Evolutionary conservation across 2,888 invertebrate species (phyloP), one percentile per base, ranked within the genome.

Genomic region (Chrysolina oricalcia): DNA sequence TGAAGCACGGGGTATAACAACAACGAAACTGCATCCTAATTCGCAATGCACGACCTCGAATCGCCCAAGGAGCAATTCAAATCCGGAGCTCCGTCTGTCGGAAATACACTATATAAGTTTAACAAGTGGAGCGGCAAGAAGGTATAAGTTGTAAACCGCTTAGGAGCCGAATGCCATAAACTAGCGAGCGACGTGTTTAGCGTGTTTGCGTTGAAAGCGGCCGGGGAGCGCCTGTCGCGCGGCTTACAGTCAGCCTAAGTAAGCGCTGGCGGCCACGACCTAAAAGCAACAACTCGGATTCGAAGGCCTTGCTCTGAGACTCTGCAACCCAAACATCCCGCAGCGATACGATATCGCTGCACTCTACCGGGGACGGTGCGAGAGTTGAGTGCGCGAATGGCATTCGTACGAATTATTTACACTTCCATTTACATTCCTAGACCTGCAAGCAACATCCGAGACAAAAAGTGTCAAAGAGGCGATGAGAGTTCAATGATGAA

Each of bases 131-230:
- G 15, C 59, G 23, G 59, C 59, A 59, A 27, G 59, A 35, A 59
- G n/a, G 15, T 59, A 27, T 27, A 59, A 59, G 59, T 59, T 35
- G 13, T 35, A 27, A 59, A 59, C 59, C 59, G 59, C 59, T 59
- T 59, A 59, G n/a, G 35, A 59, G 11, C 1, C 27, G 59, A 59
- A 59, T 59, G 35, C 35, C 35, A 76, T 76, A 76, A 80, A 80
- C 75, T 76, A 76, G 69, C 63, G 67, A 75, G 79, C 62, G 75
- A 74, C 77, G 85, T 86, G 84, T 87, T 87, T 85, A 86, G 83
- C 78, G 81, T 85, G 86, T 86, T 87, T 85, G 84, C 83, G 84
- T 85, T 85, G 78, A 66, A 64, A 73, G 70, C 70, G 50, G 46
- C 68, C 46, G 80, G 80, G 80, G 80, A 84, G 81, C 82, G 83